These are phyloP conservation scores for Emmelina monodactyla DNA, from an alignment of 2,888 invertebrate species.

Conservation along the genomic window DNA sequence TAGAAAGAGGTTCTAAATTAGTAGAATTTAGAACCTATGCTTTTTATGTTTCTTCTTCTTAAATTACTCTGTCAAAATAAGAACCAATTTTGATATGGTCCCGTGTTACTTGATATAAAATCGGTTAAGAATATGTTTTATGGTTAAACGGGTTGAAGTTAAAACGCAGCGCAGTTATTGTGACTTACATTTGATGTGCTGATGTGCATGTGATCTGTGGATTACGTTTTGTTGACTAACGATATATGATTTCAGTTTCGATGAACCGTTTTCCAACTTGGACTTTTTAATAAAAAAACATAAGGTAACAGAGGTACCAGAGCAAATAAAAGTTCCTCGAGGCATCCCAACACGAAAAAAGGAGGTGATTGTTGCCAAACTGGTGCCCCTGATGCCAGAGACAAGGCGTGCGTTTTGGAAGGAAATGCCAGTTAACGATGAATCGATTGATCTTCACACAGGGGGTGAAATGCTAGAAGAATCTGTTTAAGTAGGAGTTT, in stretches of 20 bases:
- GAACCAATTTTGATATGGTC: no score
- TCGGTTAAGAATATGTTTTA: no score
- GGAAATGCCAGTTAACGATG: slow-evolving; percentile 8
- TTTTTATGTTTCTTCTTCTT: neutral
- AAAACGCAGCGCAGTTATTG: no score
- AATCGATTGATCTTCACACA: slow-evolving; percentile 9
- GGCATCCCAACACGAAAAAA: slow-evolving; percentile 9
- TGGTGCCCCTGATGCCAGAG: slow-evolving; percentile 9
- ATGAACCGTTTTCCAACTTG: slow-evolving; percentile 8
- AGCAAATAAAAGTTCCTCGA: slow-evolving; percentile 7
- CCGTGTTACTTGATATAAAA: no score
- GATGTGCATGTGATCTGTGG: no score
- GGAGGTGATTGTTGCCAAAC: slow-evolving; percentile 8
- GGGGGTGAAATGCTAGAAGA: slow-evolving; percentile 9
- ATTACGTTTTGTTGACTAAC: no score
- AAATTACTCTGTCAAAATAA: no score
- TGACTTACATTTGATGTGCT: no score
- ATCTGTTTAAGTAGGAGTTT: slow-evolving; percentile 6
- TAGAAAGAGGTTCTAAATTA: neutral
- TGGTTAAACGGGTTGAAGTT: no score
- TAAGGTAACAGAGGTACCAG: slow-evolving; percentile 7
- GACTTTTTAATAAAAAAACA: slow-evolving; percentile 9
- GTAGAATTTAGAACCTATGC: neutral
- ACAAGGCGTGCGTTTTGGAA: slow-evolving; percentile 8
- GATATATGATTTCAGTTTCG: slow-evolving; percentile 7